Base-by-base conservation (phyloP, 2,888 invertebrate genomes). In the Mythimna loreyi region DNA sequence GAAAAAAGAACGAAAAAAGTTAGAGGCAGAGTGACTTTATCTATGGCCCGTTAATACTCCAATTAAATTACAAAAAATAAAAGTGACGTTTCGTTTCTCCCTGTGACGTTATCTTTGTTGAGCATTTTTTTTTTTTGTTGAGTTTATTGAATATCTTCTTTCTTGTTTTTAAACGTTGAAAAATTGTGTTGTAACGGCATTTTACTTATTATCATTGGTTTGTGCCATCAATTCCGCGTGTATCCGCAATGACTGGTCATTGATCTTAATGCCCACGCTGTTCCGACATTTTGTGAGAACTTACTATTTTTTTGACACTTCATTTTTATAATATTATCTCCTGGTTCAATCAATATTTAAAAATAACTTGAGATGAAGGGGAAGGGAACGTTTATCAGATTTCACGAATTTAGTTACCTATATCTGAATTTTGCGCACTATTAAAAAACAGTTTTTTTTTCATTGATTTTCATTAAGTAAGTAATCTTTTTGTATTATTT, bases 31-130 rank as follows among this genome's bases (percentile, higher is more conserved):
- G 89, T 91, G 94, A 92, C 94, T 92, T 94, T 95, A 95, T 95
- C 95, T 92, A 89, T 92, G 92, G 86, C 82, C 92, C 88, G 93
- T 93, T 95, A 96, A 96, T 94, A 93, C 95, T 90, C 90, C 94
- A 95, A 95, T 95, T 95, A 94, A 91, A 90, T 88, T 87, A 84
- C 77, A 81, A 92, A 93, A 93, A 93, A 93, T 90, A 91, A 92
- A 92, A 93, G 87, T 90, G 88, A 91, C 87, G 87, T 91, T 91
- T 87, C 90, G 86, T 92, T 91, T 84, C 86, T 90, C 82, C 86
- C 71, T 80, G 56, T 87, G 89, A 88, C 89, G 82, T 88, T 89
- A 90, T 90, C 89, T 87, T 49, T 75, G 63, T 80, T 82, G 74
- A 75, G 63, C 71, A 53, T 82, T 85, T 81, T 85, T 84, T 81